These are phyloP conservation scores for Hedychridium roseum DNA, from an alignment of 2,888 invertebrate genomes.

Conservation along the genomic window DNA sequence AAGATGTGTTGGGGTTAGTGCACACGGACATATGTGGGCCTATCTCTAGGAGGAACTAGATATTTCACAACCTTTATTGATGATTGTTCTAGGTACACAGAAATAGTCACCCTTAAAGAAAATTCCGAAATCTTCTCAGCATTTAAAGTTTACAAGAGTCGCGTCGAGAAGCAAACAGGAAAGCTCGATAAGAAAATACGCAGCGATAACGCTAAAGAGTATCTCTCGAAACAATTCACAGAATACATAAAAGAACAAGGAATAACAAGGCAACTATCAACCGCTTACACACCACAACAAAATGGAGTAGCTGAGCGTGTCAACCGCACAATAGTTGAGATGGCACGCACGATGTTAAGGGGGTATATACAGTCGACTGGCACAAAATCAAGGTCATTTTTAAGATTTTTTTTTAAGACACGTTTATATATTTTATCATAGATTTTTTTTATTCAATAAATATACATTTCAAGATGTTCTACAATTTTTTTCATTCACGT, in stretches of 20 bases:
- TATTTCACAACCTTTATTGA: conserved; percentile 30
- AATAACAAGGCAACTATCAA: conserved; percentile 21
- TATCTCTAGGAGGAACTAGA: conserved; percentile 26
- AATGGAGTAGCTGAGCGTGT: conserved; percentile 47
- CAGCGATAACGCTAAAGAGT: conserved; percentile 25
- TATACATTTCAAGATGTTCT: too few relatives aligned
- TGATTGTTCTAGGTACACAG: conserved; percentile 18
- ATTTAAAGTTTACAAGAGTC: conserved; percentile 19
- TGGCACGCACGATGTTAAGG: too few relatives aligned
- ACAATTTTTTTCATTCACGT: too few relatives aligned
- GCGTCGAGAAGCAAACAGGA: conserved; percentile 22
- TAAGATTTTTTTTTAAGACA: too few relatives aligned
- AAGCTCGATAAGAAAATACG: conserved; percentile 19
- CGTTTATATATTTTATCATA: too few relatives aligned
- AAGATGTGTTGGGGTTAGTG: background rate
- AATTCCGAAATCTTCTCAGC: conserved; percentile 20
- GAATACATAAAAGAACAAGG: conserved; percentile 20
- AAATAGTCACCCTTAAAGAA: conserved; percentile 13
- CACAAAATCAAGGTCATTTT: too few relatives aligned
- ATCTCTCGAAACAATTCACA: conserved; percentile 19
- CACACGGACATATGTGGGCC: conserved; percentile 35
- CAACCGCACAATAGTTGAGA: conserved; percentile 43
- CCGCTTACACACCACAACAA: conserved; percentile 43
- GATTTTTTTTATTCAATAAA: too few relatives aligned
- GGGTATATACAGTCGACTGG: too few relatives aligned